Evolutionary conservation across 2,113 vertebrate species (phyloP).

Genomic region (Pleuronectes platessa): DNA sequence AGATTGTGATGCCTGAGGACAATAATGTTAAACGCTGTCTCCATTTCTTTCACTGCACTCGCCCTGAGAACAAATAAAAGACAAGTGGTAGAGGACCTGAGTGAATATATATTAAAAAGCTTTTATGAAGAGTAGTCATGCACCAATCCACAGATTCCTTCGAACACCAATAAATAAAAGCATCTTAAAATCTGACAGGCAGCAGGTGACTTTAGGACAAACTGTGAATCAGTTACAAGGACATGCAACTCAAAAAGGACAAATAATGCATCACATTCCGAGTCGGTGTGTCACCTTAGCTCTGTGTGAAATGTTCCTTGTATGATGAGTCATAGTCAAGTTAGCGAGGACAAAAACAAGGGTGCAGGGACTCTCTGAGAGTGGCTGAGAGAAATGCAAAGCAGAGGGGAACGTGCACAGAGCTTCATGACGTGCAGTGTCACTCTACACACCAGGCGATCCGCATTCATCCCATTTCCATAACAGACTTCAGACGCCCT

Average conservation of each 20-base stretch:
- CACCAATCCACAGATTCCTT: neutral
- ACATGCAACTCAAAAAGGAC: conserved; percentile 24
- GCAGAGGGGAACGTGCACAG: neutral
- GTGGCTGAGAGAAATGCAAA: conserved; percentile 13
- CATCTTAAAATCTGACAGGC: neutral
- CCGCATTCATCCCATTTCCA: conserved; percentile 44
- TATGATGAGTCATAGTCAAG: conserved; percentile 55
- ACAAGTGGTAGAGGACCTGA: neutral
- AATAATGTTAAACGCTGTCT: too few relatives aligned
- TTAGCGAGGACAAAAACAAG: conserved; percentile 30
- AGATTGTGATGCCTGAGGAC: too few relatives aligned
- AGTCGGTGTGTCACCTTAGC: conserved; percentile 42
- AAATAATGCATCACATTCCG: conserved; percentile 29
- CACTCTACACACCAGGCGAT: conserved; percentile 37
- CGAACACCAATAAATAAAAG: neutral
- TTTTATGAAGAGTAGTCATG: too few relatives aligned
- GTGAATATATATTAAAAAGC: too few relatives aligned
- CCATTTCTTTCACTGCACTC: neutral
- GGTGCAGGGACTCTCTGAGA: conserved; percentile 6
- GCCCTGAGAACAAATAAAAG: neutral
- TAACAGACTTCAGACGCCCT: conserved; percentile 30
- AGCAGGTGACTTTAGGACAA: neutral
- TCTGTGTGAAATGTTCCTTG: conserved; percentile 38
- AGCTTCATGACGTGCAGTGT: conserved; percentile 61
- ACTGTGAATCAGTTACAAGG: neutral